Evolutionary conservation across 2,888 invertebrate genomes (phyloP).

Genomic region (Aspidiotus rigidus): DNA sequence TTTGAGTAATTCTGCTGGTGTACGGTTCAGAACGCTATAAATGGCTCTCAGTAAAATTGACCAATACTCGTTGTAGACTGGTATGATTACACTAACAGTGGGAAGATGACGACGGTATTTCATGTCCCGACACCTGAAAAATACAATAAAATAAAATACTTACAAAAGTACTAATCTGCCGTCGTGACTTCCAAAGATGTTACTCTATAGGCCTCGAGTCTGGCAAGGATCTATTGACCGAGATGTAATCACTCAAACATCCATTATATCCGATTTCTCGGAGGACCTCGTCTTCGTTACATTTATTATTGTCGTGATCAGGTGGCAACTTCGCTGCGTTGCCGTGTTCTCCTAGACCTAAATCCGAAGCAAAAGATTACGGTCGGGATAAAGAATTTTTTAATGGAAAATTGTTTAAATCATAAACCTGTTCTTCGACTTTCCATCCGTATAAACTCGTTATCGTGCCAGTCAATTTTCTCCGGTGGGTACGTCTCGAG

Average conservation of each 20-base stretch:
- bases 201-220: constrained; percentile 43
- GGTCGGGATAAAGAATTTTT: too few relatives aligned
- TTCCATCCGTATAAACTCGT: too few relatives aligned
- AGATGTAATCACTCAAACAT: constrained; percentile 78
- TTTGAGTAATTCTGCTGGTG: too few relatives aligned
- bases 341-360: constrained; percentile 67
- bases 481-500: too few relatives aligned
- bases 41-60: constrained; percentile 71
- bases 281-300: constrained; percentile 55
- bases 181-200: too few relatives aligned
- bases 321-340: constrained; percentile 53
- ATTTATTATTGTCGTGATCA: constrained; percentile 51
- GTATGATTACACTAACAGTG: constrained; percentile 78
- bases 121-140: constrained; percentile 54
- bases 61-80: too few relatives aligned
- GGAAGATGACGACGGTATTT: constrained; percentile 62
- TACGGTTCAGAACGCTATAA: constrained; percentile 69
- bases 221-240: constrained; percentile 71
- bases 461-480: too few relatives aligned
- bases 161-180: background rate
- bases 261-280: constrained; percentile 89
- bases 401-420: too few relatives aligned
- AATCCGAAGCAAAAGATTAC: too few relatives aligned
- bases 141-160: constrained; percentile 17
- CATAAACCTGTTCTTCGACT: too few relatives aligned